Evolutionary conservation across 2,888 invertebrate genomes (phyloP).

Genomic region (Stenolophus ochropezus): DNA sequence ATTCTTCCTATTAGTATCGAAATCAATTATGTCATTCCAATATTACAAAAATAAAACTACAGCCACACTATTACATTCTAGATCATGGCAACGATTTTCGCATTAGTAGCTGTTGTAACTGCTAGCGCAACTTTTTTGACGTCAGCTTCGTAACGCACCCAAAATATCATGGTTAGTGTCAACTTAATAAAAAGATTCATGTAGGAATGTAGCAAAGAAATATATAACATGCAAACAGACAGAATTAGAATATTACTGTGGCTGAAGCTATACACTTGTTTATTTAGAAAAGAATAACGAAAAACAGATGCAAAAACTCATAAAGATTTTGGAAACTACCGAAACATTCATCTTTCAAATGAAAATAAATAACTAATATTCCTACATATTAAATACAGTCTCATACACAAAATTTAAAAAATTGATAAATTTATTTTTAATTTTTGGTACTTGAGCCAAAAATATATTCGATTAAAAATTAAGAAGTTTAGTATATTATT

Average conservation of each 20-base stretch:
- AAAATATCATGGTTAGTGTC: constrained; percentile 29
- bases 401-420: not conserved
- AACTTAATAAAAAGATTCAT: constrained; percentile 1
- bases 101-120: constrained; percentile 5
- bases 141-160: constrained; percentile 16
- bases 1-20: no score
- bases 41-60: not conserved
- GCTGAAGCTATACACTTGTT: not conserved
- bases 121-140: constrained; percentile 17
- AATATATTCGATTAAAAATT: not conserved
- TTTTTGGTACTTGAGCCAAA: not conserved
- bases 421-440: not conserved
- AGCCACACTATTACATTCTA: not conserved
- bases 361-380: constrained; percentile 21
- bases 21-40: not conserved
- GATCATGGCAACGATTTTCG: not conserved
- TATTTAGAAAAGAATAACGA: constrained; percentile 12
- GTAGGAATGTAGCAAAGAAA: not conserved
- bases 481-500: no score
- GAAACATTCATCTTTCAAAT: not conserved
- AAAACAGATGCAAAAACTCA: constrained; percentile 2
- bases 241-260: not conserved
- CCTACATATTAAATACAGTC: not conserved
- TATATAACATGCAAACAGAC: not conserved
- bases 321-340: not conserved